Conservation (phyloP, 2,888 invertebrate species). For the Phoenoteleia sp. region DNA sequence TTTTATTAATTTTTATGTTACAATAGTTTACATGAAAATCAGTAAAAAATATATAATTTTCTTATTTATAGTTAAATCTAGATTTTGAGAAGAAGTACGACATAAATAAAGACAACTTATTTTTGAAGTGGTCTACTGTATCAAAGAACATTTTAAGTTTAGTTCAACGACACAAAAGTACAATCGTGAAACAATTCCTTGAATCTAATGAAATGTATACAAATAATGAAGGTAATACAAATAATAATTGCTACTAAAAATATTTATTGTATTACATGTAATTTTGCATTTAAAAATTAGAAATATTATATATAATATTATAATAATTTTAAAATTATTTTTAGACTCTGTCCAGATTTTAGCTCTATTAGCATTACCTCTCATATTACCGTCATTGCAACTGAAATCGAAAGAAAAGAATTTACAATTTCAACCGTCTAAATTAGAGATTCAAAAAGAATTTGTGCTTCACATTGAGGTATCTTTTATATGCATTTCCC, state of each 20-base stretch:
- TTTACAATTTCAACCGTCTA: conserved; percentile 13
- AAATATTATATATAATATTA: too few relatives aligned
- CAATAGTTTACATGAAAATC: too few relatives aligned
- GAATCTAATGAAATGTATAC: too few relatives aligned
- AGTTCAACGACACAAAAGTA: not conserved
- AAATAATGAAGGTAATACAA: too few relatives aligned
- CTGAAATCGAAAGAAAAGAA: conserved; percentile 6
- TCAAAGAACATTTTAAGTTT: not conserved
- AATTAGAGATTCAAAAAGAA: conserved; percentile 33
- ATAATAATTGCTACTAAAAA: not conserved
- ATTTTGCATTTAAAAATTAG: too few relatives aligned
- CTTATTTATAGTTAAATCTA: not conserved
- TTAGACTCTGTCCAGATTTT: not conserved
- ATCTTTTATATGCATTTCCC: too few relatives aligned
- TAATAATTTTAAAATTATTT: too few relatives aligned
- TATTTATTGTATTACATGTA: not conserved
- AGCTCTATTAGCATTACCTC: not conserved
- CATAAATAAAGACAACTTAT: not conserved
- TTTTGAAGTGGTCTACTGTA: not conserved
- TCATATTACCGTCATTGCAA: not conserved
- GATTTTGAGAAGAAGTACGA: not conserved
- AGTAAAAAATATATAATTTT: too few relatives aligned
- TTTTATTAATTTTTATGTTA: too few relatives aligned
- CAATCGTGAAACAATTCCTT: not conserved
- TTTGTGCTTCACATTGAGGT: conserved; percentile 20